Evolutionary conservation across 2,797 vertebrate species (phyloP), one percentile per base, ranked within the genome.

Genomic region (Oreonectes daqikongensis): DNA sequence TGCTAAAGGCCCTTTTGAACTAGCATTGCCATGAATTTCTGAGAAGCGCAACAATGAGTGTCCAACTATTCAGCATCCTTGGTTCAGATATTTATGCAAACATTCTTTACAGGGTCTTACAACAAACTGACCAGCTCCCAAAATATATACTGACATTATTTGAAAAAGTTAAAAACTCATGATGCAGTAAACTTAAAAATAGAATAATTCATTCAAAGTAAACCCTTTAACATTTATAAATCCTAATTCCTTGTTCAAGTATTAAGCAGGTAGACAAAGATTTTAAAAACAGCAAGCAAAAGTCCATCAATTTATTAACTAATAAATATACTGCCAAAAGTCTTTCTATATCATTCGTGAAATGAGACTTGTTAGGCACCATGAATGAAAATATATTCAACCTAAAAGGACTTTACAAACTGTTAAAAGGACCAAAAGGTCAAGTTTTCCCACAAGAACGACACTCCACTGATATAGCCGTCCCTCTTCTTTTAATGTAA

Each of bases 381-480:
- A 67, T 2, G 30, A 57, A 67, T 0, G 24, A 55, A 46, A 64
- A 1, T 42, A 12, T 1, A 26, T 35, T 53, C 76, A 57, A 64
- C 67, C 35, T 0, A 26, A 69, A 46, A 18, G 8, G 5, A 46
- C 18, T 46, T 46, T 17, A 46, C 15, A 0, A 15, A 17, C 30
- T 73, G 79, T 83, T 82, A 83, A 71, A 59, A 76, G 79, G 81
- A 73, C 79, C 75, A 59, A 55, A 69, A 79, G 78, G 74, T 75
- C 52, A 79, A 42, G 69, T 63, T 70, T 7, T 50, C 15, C 30
- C 30, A 24, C 61, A 75, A 57, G 72, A 84, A 65, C 53, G 0
- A 1, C 12, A 18, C 40, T 69, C 26, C 1, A 35, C 68, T 79
- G 60, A 68, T 79, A 15, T 48, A 28, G 53, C 28, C 65, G 74